Conservation (phyloP, 2,888 invertebrate species). For the Epirrita christyi region DNA sequence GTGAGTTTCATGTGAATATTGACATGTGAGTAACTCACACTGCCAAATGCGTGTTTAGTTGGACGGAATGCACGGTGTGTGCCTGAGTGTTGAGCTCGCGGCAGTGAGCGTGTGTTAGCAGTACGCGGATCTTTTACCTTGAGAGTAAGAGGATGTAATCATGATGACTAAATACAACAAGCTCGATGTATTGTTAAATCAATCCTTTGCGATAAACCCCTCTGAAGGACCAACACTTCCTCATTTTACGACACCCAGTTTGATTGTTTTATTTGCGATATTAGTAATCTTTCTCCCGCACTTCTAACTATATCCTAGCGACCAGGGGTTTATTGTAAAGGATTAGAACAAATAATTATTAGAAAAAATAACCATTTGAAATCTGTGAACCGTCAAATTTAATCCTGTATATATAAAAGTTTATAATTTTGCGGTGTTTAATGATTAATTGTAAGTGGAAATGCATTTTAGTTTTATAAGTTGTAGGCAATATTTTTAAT, state of each 20-base stretch:
- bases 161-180: slow-evolving; percentile 79
- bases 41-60: slow-evolving; percentile 75
- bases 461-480: slow-evolving; percentile 84
- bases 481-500: slow-evolving; percentile 83
- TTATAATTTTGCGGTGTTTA: slow-evolving; percentile 81
- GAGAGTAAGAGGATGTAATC: slow-evolving; percentile 73
- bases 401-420: slow-evolving; percentile 80
- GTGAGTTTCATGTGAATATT: slow-evolving; percentile 74
- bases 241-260: slow-evolving; percentile 54
- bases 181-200: slow-evolving; percentile 66
- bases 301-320: slow-evolving; percentile 59
- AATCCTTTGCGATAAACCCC: slow-evolving; percentile 69
- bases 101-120: slow-evolving; percentile 39
- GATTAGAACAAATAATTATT: slow-evolving; percentile 63
- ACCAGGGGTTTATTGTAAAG: slow-evolving; percentile 67
- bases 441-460: slow-evolving; percentile 78
- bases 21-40: slow-evolving; percentile 69
- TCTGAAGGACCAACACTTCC: slow-evolving; percentile 63
- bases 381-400: slow-evolving; percentile 73
- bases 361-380: slow-evolving; percentile 71
- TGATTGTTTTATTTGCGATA: slow-evolving; percentile 50
- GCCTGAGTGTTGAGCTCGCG: slow-evolving; percentile 36
- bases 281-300: slow-evolving; percentile 53
- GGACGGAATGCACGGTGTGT: slow-evolving; percentile 34
- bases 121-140: slow-evolving; percentile 64